phyloP scores from a whole-genome alignment of 2,113 vertebrate species.

The Chionis minor region DNA sequence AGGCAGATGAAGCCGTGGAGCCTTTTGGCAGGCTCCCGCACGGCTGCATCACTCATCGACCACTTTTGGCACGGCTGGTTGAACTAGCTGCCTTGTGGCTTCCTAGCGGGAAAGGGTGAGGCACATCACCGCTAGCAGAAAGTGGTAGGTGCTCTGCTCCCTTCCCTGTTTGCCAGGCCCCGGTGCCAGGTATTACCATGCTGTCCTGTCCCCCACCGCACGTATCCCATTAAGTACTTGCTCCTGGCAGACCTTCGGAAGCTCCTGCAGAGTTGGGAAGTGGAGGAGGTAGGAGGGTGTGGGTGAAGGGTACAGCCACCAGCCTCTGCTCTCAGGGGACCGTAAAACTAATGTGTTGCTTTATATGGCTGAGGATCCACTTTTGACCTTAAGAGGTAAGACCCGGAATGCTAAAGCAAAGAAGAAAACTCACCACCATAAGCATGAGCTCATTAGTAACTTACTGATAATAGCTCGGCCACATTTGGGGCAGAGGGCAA shows the following conservation, averaged over 20 bases:
- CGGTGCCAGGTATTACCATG: background rate
- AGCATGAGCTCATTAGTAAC: conserved; percentile 32
- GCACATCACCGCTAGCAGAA: background rate
- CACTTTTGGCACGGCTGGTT: background rate
- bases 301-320: background rate
- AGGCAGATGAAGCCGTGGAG: background rate
- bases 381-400: background rate
- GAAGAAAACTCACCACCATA: background rate
- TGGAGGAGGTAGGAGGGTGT: background rate
- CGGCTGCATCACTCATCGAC: background rate
- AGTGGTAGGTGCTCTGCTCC: background rate
- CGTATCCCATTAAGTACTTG: background rate
- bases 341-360: background rate
- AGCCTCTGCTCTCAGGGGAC: background rate
- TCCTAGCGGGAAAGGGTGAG: background rate
- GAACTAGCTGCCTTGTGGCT: background rate
- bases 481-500: background rate
- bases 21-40: background rate
- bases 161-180: background rate
- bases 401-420: background rate
- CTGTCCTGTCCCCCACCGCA: background rate
- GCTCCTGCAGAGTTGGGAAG: rapidly evolving
- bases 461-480: background rate
- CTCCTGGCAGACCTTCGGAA: background rate
- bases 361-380: background rate